These are phyloP conservation scores for Pseudois nayaur DNA, from an alignment of 2,113 vertebrate species.

Conservation along the genomic window DNA sequence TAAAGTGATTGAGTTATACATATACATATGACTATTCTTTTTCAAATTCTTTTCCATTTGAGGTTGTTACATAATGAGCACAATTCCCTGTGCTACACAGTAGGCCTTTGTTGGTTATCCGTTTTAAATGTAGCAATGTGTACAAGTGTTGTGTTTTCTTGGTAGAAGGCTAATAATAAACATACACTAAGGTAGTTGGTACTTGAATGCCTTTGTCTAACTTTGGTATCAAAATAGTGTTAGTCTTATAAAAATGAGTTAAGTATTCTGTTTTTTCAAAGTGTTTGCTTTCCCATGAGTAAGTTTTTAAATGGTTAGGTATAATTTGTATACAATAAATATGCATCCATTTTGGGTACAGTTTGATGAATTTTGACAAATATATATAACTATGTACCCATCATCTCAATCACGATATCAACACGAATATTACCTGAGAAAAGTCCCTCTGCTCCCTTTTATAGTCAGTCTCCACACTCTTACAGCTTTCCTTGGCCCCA, in stretches of 20 bases:
- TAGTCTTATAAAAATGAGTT: slow-evolving; percentile 10
- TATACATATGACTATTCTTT: background rate
- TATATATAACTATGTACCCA: background rate
- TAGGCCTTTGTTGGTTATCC: background rate
- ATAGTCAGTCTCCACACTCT: background rate
- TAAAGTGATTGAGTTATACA: background rate
- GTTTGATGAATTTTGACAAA: background rate
- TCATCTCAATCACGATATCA: background rate
- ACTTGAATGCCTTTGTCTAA: background rate
- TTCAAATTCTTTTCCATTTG: background rate
- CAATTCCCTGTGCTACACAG: background rate
- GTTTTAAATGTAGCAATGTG: background rate
- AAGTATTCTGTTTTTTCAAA: slow-evolving; percentile 29
- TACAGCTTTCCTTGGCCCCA: background rate
- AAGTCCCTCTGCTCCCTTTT: background rate
- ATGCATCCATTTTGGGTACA: background rate
- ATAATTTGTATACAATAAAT: background rate
- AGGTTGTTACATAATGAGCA: background rate
- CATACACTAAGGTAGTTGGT: background rate
- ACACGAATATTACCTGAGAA: background rate
- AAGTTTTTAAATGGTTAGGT: background rate
- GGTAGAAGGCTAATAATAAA: background rate
- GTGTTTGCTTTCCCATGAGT: background rate
- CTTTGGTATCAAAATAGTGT: background rate
- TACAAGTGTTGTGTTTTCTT: background rate